Base-by-base conservation (phyloP, 2,113 vertebrate genomes). In the Catharus fuscescens region DNA sequence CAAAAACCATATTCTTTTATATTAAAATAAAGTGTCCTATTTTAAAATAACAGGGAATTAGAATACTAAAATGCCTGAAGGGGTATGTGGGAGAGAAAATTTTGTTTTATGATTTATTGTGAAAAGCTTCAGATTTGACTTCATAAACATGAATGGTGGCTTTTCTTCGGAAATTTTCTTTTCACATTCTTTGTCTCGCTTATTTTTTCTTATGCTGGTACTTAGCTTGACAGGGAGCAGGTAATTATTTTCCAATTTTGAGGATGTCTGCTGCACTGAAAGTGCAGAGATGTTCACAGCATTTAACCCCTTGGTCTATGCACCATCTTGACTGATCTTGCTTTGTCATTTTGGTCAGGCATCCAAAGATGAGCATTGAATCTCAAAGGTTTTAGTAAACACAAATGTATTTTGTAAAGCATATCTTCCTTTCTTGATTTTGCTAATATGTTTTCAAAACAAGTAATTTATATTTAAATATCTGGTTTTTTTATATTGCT, bases 61-160 rank as follows among this genome's bases (percentile, higher is more conserved):
- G 60, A 93, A 72, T 82, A 38, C 47, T 66, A 76, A 96, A 93
- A 71, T 80, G 12, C 72, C 57, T 92, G n/a, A 87, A 89, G 38
- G n/a, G 25, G 8, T 60, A 50, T 40, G 38, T 62, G 14, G 7
- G 80, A 84, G 52, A 80, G 8, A 79, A 83, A 94, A 66, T n/a
- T 48, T 64, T 29, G 13, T 32, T 89, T 71, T 70, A 69, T 76
- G 57, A 79, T 71, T 32, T 28, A 25, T n/a, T 59, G 20, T 87
- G 62, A 52, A 86, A 89, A 76, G 12, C 40, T 72, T 81, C 48
- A 89, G 26, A 73, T 74, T 86, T 67, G 45, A 57, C 31, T 79
- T 15, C 50, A 25, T 71, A 61, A 84, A 45, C 57, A 42, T 11
- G 20, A 42, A 8, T 57, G 5, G 6, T 56, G 66, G 4, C 28